Conservation (phyloP, 2,888 invertebrate species). For the Chironomus tentans region DNA sequence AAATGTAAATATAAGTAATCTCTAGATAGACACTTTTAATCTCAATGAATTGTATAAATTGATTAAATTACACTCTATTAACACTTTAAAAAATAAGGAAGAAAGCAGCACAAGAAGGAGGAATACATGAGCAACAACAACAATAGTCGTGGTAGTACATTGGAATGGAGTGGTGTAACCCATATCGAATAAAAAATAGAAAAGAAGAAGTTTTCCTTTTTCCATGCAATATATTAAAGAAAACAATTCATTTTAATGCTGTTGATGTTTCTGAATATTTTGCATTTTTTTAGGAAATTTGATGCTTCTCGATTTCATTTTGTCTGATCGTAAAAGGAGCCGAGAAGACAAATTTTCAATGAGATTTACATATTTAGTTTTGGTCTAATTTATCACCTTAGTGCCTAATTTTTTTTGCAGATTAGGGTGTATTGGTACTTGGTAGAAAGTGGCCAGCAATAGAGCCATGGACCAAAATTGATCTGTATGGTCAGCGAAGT, state of each 20-base stretch:
- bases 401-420: too few relatives aligned
- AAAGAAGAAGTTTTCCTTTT: background rate
- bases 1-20: background rate
- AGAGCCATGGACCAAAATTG: too few relatives aligned
- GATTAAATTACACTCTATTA: background rate
- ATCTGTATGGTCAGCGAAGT: too few relatives aligned
- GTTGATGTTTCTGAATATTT: slow-evolving; percentile 8
- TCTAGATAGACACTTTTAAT: background rate
- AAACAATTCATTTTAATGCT: slow-evolving; percentile 6
- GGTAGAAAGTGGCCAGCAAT: too few relatives aligned
- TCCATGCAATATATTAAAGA: background rate
- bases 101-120: background rate
- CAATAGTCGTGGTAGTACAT: too few relatives aligned
- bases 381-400: too few relatives aligned
- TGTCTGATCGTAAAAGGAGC: too few relatives aligned
- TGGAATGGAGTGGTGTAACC: background rate
- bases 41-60: background rate
- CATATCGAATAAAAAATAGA: background rate
- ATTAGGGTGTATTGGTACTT: too few relatives aligned
- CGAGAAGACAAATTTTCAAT: too few relatives aligned
- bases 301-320: too few relatives aligned
- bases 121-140: too few relatives aligned
- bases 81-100: background rate
- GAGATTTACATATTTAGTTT: too few relatives aligned
- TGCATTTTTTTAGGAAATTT: background rate